Evolutionary conservation across 2,888 invertebrate genomes (phyloP).

Genomic region (Globia sparganii): DNA sequence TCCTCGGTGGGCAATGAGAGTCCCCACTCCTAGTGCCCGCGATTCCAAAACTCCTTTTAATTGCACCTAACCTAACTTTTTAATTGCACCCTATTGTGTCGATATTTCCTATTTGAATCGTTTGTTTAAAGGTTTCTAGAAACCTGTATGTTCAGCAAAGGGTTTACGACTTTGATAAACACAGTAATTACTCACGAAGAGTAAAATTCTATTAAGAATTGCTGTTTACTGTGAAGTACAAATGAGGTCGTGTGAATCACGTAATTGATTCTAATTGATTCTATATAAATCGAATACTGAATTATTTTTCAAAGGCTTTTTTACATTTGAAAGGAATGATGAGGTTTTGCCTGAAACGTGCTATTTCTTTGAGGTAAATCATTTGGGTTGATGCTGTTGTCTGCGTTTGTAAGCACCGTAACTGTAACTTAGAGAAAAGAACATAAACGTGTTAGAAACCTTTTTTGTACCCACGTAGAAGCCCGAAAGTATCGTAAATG

Average conservation of each 20-base stretch:
- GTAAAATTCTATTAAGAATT: conserved; percentile 42
- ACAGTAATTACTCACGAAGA: conserved; percentile 36
- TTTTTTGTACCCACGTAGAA: conserved; percentile 32
- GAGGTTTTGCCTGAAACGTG: neutral
- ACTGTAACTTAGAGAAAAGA: conserved; percentile 23
- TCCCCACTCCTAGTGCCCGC: too few species aligned
- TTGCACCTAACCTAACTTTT: too few species aligned
- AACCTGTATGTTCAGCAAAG: neutral
- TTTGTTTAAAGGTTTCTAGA: conserved; percentile 5
- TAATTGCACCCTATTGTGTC: neutral
- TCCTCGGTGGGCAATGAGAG: too few species aligned
- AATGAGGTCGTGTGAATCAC: conserved; percentile 26
- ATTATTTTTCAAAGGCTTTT: conserved; percentile 17
- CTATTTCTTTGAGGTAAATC: neutral
- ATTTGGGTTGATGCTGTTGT: neutral
- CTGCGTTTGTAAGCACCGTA: conserved; percentile 13
- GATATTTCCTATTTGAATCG: neutral
- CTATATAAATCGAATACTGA: conserved; percentile 22
- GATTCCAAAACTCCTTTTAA: too few species aligned
- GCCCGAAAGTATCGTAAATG: conserved; percentile 34
- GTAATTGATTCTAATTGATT: conserved; percentile 48
- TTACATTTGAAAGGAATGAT: conserved; percentile 4
- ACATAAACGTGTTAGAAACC: conserved; percentile 31
- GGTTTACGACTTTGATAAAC: conserved; percentile 22
- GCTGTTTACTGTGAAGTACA: conserved; percentile 28